phyloP scores from a whole-genome alignment of 2,113 vertebrate species.

The Bubalus kerabau region DNA sequence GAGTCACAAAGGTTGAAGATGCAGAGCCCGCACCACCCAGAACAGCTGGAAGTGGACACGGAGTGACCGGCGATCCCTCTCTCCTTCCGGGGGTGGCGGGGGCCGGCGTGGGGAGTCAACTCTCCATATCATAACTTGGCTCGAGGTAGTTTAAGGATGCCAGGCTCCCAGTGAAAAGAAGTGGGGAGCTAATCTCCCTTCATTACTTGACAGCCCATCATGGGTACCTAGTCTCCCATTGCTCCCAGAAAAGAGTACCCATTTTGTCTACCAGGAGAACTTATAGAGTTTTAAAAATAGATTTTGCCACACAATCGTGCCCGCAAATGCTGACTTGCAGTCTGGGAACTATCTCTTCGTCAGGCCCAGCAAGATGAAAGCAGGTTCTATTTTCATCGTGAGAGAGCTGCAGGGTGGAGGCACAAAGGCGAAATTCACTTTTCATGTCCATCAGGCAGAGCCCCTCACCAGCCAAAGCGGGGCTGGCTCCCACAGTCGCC shows the following conservation, averaged over 20 bases:
- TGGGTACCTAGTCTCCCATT: neutral
- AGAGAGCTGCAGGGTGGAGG: constrained; percentile 62
- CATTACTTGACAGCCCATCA: constrained; percentile 43
- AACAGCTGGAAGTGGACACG: neutral
- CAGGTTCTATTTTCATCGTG: constrained; percentile 75
- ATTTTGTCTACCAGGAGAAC: constrained; percentile 70
- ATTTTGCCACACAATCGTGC: constrained; percentile 77
- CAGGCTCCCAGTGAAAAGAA: neutral
- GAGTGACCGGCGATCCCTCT: neutral
- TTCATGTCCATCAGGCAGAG: constrained; percentile 71
- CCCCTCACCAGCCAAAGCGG: constrained; percentile 68
- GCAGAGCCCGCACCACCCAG: neutral
- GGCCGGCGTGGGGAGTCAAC: rapidly evolving
- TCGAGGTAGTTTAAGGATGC: neutral
- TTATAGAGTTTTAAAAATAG: constrained; percentile 81
- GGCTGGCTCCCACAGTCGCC: constrained; percentile 73
- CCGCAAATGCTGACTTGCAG: constrained; percentile 81
- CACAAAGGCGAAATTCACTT: constrained; percentile 77
- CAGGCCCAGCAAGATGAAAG: constrained; percentile 76
- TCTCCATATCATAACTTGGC: neutral
- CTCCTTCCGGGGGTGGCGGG: neutral
- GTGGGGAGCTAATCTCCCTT: constrained; percentile 27
- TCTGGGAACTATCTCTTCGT: constrained; percentile 74
- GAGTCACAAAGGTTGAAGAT: constrained; percentile 11
- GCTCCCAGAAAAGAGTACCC: neutral